phyloP scores from a whole-genome alignment of 2,888 invertebrate species.

The Parthenolecanium corni region DNA sequence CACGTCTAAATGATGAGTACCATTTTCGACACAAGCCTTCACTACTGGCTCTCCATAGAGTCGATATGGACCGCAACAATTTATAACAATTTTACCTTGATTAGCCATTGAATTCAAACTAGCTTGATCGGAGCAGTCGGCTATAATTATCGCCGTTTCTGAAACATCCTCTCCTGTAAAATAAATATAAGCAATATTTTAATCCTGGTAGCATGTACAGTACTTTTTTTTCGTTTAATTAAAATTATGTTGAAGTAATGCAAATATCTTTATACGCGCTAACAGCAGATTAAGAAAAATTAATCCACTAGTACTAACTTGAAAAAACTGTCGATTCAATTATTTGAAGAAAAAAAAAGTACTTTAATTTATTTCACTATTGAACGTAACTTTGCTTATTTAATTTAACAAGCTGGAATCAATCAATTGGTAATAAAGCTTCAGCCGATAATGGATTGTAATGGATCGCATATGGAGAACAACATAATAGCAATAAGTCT shows the following conservation, averaged over 20 bases:
- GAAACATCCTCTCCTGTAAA: slow-evolving; percentile 18
- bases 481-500: no score
- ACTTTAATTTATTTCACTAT: no score
- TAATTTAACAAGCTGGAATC: no score
- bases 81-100: slow-evolving; percentile 66
- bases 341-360: no score
- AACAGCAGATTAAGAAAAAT: neutral
- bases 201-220: no score
- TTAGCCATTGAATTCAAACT: slow-evolving; percentile 71
- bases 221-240: no score
- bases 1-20: slow-evolving; percentile 82
- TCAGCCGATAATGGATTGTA: no score
- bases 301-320: neutral
- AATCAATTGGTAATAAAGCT: no score
- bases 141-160: slow-evolving; percentile 9
- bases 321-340: no score
- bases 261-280: neutral
- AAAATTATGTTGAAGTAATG: neutral
- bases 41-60: slow-evolving; percentile 84
- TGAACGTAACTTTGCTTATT: no score
- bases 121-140: slow-evolving; percentile 43
- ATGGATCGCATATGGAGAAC: no score
- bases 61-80: slow-evolving; percentile 84
- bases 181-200: no score
- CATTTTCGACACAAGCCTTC: slow-evolving; percentile 68